A percentile compares a stretch with the other conserved stretches of the same genome.
Conservation (phyloP, 2,113 vertebrate genomes). For the Gambusia affinis region DNA sequence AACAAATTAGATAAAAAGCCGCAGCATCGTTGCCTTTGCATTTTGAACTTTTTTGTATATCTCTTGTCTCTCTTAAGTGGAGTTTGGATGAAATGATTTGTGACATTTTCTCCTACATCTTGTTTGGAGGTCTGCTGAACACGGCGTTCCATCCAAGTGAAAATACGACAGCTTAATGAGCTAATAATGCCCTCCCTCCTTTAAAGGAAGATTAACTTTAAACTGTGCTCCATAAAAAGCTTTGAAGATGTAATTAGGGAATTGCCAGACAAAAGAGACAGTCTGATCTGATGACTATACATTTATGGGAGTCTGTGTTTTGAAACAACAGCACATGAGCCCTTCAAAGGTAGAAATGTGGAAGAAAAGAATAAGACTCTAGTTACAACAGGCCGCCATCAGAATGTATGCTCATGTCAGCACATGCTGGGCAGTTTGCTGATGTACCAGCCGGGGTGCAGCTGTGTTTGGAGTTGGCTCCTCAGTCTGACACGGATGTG, state of each 20-base stretch:
- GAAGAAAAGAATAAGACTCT: conserved; percentile 51
- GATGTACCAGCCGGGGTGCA: conserved; percentile 73
- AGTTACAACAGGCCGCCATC: conserved; percentile 47
- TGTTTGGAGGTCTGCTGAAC: background rate
- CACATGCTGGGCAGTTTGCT: conserved; percentile 64
- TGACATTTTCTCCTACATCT: background rate
- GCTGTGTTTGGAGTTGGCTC: conserved; percentile 78
- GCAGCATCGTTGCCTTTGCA: background rate
- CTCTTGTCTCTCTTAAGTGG: background rate
- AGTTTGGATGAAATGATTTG: background rate
- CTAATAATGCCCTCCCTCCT: background rate
- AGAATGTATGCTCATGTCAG: conserved; percentile 69
- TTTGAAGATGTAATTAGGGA: conserved; percentile 3
- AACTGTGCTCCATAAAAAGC: background rate
- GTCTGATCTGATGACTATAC: conserved; percentile 1
- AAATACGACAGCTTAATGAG: background rate
- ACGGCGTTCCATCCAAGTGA: background rate
- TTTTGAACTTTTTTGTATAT: background rate
- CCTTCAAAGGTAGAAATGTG: conserved; percentile 33
- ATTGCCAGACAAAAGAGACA: background rate
- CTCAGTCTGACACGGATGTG: conserved; percentile 44
- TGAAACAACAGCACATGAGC: conserved; percentile 12
- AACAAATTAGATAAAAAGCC: background rate
- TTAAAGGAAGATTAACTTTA: background rate
- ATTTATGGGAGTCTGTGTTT: background rate